These are phyloP conservation scores for Sminthopsis crassicaudata DNA, from an alignment of 2,113 vertebrate species.

Conservation along the genomic window DNA sequence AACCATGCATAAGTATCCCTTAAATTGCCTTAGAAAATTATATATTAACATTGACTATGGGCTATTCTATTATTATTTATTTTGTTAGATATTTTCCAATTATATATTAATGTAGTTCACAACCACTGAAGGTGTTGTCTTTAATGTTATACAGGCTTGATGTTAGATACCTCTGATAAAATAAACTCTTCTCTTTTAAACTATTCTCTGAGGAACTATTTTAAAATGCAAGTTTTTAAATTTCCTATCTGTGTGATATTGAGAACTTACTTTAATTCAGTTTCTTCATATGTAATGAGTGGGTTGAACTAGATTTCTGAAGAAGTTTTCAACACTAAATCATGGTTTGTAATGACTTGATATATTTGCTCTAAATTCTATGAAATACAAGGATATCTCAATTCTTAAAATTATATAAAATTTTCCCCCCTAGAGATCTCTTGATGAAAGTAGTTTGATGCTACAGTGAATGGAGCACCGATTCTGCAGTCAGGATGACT, in stretches of 20 bases:
- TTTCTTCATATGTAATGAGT: background rate
- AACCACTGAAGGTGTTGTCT: background rate
- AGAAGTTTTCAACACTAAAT: background rate
- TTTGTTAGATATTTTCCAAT: background rate
- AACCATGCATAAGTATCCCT: background rate
- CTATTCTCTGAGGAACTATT: background rate
- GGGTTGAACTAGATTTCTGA: background rate
- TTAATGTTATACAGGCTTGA: background rate
- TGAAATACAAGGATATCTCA: background rate
- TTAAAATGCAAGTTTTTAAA: background rate
- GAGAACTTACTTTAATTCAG: background rate
- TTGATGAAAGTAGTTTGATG: background rate
- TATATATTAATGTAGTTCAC: background rate
- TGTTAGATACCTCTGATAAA: background rate
- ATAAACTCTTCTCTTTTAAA: background rate
- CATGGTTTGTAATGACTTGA: background rate
- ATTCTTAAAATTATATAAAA: background rate
- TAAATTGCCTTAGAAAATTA: background rate
- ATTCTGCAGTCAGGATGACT: background rate
- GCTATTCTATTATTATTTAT: background rate
- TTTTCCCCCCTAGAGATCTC: too few relatives aligned
- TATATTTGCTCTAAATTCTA: background rate
- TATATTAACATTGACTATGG: background rate
- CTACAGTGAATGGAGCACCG: background rate
- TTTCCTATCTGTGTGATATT: background rate